Percentiles rank a stretch among this genome's conserved stretches.
phyloP scores from a whole-genome alignment of 2,797 vertebrate genomes.

The Phataginus tetradactyla region DNA sequence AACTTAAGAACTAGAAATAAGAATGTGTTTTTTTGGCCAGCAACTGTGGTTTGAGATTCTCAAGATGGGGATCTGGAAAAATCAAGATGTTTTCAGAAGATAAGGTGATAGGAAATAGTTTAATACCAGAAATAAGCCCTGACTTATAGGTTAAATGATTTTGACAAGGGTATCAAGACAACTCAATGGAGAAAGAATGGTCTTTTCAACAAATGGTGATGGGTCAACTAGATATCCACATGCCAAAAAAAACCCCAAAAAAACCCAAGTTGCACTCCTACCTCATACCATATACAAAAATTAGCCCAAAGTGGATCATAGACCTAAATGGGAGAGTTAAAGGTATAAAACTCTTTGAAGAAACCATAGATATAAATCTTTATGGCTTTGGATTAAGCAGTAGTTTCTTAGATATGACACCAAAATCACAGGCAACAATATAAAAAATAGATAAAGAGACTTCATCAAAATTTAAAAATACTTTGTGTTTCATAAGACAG shows the following conservation, averaged over 20 bases:
- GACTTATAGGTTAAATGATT: neutral
- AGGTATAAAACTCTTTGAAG: neutral
- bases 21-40: neutral
- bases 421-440: neutral
- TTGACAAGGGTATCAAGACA: neutral
- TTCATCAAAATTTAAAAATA: neutral
- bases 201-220: neutral
- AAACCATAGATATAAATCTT: neutral
- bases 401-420: neutral
- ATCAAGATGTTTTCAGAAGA: slow-evolving; percentile 7
- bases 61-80: neutral
- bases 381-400: neutral
- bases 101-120: neutral
- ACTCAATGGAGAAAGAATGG: neutral
- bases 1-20: neutral
- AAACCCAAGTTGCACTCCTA: neutral
- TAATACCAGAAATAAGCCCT: neutral
- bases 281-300: neutral
- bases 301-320: neutral
- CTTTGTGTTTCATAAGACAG: neutral
- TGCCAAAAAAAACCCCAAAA: neutral
- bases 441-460: neutral
- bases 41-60: neutral
- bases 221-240: neutral
- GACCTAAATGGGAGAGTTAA: neutral